Conservation (phyloP, 2,113 vertebrate genomes). For the Motacilla tschutschensis region DNA sequence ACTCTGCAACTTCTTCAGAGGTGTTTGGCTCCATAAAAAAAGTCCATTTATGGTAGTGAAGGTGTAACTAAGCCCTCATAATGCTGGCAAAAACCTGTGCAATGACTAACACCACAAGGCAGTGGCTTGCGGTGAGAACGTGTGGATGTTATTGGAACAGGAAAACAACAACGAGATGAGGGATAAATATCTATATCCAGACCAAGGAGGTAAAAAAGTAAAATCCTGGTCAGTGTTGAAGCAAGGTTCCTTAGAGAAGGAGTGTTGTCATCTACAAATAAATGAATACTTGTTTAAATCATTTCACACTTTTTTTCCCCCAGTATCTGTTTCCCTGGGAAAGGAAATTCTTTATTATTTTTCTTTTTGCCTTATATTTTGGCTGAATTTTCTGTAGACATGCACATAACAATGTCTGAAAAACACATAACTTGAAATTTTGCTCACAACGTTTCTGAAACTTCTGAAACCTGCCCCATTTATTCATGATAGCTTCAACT, state of each 20-base stretch:
- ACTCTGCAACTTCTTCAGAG: conserved; percentile 24
- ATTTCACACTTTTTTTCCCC: background rate
- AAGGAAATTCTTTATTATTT: background rate
- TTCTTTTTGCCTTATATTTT: background rate
- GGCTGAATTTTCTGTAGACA: background rate
- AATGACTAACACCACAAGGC: background rate
- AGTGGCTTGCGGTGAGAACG: background rate
- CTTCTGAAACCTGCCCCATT: background rate
- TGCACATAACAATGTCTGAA: background rate
- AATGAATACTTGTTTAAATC: background rate
- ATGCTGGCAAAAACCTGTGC: conserved; percentile 2
- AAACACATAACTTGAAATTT: background rate
- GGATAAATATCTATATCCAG: background rate
- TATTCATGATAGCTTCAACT: background rate
- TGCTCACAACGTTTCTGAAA: background rate
- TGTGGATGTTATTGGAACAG: background rate
- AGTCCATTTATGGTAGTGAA: background rate
- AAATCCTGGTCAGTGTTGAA: background rate
- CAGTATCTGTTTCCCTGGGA: background rate
- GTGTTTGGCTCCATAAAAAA: conserved; percentile 21
- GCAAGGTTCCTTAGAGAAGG: background rate
- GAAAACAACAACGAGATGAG: background rate
- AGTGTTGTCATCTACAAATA: background rate
- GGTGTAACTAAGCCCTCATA: background rate
- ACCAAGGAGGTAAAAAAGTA: background rate